These are phyloP conservation scores for Orussus abietinus DNA, from an alignment of 1,140 invertebrate species.

Conservation along the genomic window DNA sequence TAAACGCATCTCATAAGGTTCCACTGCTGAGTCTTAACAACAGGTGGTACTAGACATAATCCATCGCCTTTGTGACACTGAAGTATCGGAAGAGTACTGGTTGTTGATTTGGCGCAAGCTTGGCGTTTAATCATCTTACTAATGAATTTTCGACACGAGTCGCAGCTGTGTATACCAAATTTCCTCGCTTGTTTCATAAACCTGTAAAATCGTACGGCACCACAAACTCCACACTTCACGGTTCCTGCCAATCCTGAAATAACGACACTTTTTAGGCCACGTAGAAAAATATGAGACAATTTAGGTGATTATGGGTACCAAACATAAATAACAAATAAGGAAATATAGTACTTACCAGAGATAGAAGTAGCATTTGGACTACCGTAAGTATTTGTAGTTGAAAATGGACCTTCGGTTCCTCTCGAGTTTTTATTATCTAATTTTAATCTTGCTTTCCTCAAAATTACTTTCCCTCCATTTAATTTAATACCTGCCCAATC, in stretches of 20 bases:
- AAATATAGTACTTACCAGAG: slow-evolving; percentile 22
- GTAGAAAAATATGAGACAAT: slow-evolving; percentile 31
- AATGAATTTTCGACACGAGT: slow-evolving; percentile 82
- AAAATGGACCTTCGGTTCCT: slow-evolving; percentile 65
- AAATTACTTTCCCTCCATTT: slow-evolving; percentile 64
- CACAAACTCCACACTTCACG: slow-evolving; percentile 75
- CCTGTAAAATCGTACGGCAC: slow-evolving; percentile 70
- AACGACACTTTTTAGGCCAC: slow-evolving; percentile 27
- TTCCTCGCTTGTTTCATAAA: slow-evolving; percentile 74
- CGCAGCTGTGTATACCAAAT: slow-evolving; percentile 80
- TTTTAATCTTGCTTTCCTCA: slow-evolving; percentile 67
- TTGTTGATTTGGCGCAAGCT: slow-evolving; percentile 55
- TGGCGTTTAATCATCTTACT: slow-evolving; percentile 72
- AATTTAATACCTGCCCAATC: slow-evolving; percentile 50
- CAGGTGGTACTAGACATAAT: slow-evolving; percentile 66
- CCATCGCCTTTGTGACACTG: slow-evolving; percentile 69
- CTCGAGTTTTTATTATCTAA: slow-evolving; percentile 56
- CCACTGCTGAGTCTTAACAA: slow-evolving; percentile 67
- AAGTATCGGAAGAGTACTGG: slow-evolving; percentile 52
- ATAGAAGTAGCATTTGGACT: slow-evolving; percentile 34
- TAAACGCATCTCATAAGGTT: slow-evolving; percentile 67
- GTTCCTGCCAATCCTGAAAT: slow-evolving; percentile 58
- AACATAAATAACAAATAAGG: too few relatives aligned
- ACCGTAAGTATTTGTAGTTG: slow-evolving; percentile 49
- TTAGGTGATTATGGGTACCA: too few relatives aligned